phyloP scores from a whole-genome alignment of 1,140 invertebrate species.

The Plodia interpunctella region DNA sequence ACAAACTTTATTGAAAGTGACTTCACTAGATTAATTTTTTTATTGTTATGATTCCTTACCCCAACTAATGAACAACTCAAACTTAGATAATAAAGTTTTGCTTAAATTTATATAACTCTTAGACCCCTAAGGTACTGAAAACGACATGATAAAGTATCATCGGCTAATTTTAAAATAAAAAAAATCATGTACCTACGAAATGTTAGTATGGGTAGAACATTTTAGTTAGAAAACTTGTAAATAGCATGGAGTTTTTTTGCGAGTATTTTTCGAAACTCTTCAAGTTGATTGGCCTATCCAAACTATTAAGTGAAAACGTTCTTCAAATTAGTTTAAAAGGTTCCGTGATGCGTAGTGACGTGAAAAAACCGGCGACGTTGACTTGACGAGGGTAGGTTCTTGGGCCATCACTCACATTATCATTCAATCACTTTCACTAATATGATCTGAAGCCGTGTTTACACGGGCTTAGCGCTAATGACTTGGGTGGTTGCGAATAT shows the following conservation, averaged over 20 bases:
- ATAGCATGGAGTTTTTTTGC: not conserved
- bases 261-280: not conserved
- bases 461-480: not conserved
- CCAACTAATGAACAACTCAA: no score
- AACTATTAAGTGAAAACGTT: conserved; percentile 7
- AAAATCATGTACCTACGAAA: no score
- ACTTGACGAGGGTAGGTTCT: conserved; percentile 16
- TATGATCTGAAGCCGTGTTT: conserved; percentile 2
- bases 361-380: conserved; percentile 16
- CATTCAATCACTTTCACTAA: conserved; percentile 16
- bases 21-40: no score
- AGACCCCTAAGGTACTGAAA: no score
- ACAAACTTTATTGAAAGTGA: no score
- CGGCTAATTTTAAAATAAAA: no score
- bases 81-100: no score
- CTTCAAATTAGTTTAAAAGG: conserved; percentile 18
- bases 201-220: no score
- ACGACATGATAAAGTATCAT: no score
- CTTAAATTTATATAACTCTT: no score
- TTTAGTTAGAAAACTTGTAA: not conserved
- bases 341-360: conserved; percentile 8
- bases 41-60: no score
- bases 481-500: not conserved
- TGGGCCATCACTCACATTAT: conserved; percentile 12
- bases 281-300: not conserved